These are phyloP conservation scores for Steatocranus sp. DNA, from an alignment of 2,797 vertebrate genomes.

Conservation along the genomic window DNA sequence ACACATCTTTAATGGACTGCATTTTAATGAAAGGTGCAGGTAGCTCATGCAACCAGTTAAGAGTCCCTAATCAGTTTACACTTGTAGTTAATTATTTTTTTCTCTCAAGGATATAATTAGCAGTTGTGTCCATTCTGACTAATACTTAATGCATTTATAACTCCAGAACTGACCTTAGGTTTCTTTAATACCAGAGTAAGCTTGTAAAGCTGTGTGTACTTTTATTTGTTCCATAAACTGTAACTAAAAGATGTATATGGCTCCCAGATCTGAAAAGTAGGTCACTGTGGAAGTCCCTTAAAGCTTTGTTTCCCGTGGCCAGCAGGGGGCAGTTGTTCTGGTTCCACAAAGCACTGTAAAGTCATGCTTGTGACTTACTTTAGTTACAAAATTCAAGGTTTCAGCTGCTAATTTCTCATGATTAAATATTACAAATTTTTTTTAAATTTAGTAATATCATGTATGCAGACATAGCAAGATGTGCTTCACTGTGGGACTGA, in stretches of 20 bases:
- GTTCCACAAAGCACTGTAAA: neutral
- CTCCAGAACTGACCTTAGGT: neutral
- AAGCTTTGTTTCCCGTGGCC: fast-evolving
- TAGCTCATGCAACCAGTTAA: neutral
- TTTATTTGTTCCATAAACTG: neutral
- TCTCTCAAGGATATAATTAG: neutral
- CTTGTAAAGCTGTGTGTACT: neutral
- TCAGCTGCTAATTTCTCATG: neutral
- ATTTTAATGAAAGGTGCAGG: neutral
- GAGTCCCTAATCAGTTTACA: neutral
- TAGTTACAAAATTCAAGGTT: neutral
- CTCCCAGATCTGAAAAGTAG: neutral
- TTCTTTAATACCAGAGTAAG: neutral
- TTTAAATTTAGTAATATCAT: too few species aligned
- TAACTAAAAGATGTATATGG: neutral
- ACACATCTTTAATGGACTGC: neutral
- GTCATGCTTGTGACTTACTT: neutral
- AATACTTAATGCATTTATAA: neutral
- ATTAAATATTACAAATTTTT: neutral
- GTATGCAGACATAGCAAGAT: neutral
- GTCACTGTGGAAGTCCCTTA: neutral
- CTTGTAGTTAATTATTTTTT: neutral
- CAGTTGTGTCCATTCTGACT: neutral
- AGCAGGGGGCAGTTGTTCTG: neutral
- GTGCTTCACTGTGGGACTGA: neutral